Conservation (phyloP, 2,888 invertebrate species). For the Drosophila fungiperda region DNA sequence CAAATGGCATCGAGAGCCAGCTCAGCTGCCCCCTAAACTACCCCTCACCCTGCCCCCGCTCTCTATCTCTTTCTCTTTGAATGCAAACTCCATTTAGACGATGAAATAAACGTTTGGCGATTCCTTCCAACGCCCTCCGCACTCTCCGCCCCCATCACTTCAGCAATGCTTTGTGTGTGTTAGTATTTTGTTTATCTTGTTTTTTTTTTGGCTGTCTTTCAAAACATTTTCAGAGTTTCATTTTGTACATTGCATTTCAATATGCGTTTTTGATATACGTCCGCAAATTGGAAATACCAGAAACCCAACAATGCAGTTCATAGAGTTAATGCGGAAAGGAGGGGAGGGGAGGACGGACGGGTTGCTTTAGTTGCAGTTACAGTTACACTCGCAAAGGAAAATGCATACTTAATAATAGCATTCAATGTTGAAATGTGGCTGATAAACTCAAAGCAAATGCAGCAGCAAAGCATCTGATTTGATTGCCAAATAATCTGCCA, state of each 20-base stretch:
- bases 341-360: not conserved
- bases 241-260: constrained; percentile 72
- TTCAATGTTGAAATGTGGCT: constrained; percentile 10
- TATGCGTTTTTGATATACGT: constrained; percentile 58
- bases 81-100: constrained; percentile 72
- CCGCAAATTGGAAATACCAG: constrained; percentile 51
- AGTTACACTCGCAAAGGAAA: constrained; percentile 12
- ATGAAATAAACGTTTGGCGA: constrained; percentile 71
- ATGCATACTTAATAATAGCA: constrained; percentile 11
- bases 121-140: constrained; percentile 9
- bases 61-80: constrained; percentile 6
- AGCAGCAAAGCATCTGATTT: not conserved
- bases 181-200: not conserved
- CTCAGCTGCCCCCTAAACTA: constrained; percentile 1
- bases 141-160: not conserved
- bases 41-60: not conserved
- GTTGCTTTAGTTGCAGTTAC: constrained; percentile 1
- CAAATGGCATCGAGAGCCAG: constrained; percentile 69
- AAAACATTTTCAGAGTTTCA: constrained; percentile 73
- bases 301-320: constrained; percentile 35
- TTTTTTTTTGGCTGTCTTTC: constrained; percentile 63
- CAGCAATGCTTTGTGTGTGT: constrained; percentile 15
- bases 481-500: not conserved
- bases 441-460: not conserved
- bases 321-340: constrained; percentile 13